These are phyloP conservation scores for Danionella dracula DNA, from an alignment of 2,797 vertebrate species.

Conservation along the genomic window DNA sequence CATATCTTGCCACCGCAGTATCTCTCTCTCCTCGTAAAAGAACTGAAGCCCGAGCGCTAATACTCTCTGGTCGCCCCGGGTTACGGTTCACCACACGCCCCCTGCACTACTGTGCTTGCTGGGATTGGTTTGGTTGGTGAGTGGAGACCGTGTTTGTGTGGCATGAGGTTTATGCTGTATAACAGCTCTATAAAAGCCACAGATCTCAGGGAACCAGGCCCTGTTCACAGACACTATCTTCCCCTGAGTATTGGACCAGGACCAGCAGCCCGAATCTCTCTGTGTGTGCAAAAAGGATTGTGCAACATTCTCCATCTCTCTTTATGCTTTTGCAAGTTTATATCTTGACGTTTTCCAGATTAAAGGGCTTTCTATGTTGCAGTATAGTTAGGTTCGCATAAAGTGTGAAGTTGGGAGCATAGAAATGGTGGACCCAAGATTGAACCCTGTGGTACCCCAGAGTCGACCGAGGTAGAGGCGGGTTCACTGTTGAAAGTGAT, in stretches of 20 bases:
- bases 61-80: constrained; percentile 26
- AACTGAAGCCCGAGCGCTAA: constrained; percentile 18
- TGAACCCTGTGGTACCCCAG: too few relatives aligned
- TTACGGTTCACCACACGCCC: constrained; percentile 32
- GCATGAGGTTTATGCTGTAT: constrained; percentile 4
- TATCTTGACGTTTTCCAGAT: too few relatives aligned
- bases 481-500: too few relatives aligned
- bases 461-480: too few relatives aligned
- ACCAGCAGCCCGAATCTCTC: neutral
- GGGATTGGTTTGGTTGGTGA: constrained; percentile 21
- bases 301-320: too few relatives aligned
- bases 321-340: too few relatives aligned
- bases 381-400: too few relatives aligned
- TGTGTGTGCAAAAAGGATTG: neutral
- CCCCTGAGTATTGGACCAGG: neutral
- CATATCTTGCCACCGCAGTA: constrained; percentile 20
- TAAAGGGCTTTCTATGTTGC: too few relatives aligned
- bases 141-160: neutral
- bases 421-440: too few relatives aligned
- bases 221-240: constrained; percentile 3
- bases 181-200: constrained; percentile 12
- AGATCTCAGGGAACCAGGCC: constrained; percentile 4
- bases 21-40: constrained; percentile 22
- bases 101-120: constrained; percentile 12
- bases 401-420: too few relatives aligned